phyloP scores from a whole-genome alignment of 2,888 invertebrate genomes.

The Drosophila pseudotalamancana region DNA sequence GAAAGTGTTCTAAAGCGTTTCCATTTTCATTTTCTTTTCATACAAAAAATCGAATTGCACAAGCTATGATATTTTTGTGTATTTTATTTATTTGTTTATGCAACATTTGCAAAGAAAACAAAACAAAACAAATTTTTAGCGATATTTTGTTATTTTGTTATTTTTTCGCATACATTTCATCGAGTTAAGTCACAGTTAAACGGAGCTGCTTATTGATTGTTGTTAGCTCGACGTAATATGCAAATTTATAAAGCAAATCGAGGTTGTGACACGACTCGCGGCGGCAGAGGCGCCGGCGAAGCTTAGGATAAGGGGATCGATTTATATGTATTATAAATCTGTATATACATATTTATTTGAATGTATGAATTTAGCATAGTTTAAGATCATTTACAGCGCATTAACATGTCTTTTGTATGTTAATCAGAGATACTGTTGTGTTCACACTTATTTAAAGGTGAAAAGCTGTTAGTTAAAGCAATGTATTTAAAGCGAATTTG shows the following conservation, averaged over 20 bases:
- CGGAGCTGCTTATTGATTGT: constrained; percentile 49
- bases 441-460: not conserved
- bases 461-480: not conserved
- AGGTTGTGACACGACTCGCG: constrained; percentile 52
- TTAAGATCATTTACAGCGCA: not conserved
- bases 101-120: constrained; percentile 24
- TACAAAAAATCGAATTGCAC: not conserved
- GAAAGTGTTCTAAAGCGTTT: constrained; percentile 28
- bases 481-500: not conserved
- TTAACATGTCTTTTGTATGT: not conserved
- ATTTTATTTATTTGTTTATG: constrained; percentile 20
- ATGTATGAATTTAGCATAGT: not conserved
- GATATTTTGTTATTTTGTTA: constrained; percentile 2
- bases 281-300: constrained; percentile 19
- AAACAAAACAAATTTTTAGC: constrained; percentile 43
- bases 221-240: constrained; percentile 65
- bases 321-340: too few species aligned
- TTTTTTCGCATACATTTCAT: constrained; percentile 30
- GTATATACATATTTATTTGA: too few species aligned
- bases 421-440: not conserved
- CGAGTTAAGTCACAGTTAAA: constrained; percentile 21
- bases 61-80: not conserved
- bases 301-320: constrained; percentile 21
- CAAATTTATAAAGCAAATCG: constrained; percentile 69
- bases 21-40: not conserved